phyloP scores from a whole-genome alignment of 2,113 vertebrate genomes.

The Sphyrna mokarran region DNA sequence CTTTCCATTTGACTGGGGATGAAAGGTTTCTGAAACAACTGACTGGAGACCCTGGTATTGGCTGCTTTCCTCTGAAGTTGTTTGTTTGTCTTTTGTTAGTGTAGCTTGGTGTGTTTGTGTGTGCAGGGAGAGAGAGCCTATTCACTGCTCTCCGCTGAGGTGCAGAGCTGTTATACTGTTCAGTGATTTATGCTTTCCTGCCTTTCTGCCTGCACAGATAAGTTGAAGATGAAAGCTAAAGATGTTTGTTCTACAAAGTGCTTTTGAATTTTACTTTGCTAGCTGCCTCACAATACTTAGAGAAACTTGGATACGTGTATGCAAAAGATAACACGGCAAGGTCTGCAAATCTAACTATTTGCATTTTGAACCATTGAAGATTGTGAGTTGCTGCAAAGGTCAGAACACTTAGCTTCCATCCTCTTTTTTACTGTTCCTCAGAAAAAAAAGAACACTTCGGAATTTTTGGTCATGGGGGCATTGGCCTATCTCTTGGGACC shows the following conservation, averaged over 20 bases:
- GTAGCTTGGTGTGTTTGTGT: background rate
- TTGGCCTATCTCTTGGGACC: background rate
- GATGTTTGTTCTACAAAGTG: conserved; percentile 23
- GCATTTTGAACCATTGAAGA: background rate
- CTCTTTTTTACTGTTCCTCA: background rate
- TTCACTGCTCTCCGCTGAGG: background rate
- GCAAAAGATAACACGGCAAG: background rate
- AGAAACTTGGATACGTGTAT: background rate
- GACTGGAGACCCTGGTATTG: conserved; percentile 14
- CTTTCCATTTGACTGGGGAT: conserved; percentile 15
- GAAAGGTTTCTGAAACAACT: conserved; percentile 35
- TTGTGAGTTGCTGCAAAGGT: background rate
- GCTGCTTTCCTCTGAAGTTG: conserved; percentile 30
- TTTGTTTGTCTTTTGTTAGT: conserved; percentile 17
- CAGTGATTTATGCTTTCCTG: conserved; percentile 40
- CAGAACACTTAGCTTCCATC: background rate
- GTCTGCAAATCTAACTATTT: background rate
- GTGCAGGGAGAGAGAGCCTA: conserved; percentile 25
- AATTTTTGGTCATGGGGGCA: background rate
- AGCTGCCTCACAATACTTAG: background rate
- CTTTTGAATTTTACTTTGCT: conserved; percentile 5
- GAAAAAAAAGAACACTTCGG: background rate
- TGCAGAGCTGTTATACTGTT: background rate
- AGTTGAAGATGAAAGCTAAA: conserved; percentile 33
- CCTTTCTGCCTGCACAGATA: conserved; percentile 29